phyloP scores from a whole-genome alignment of 2,888 invertebrate species.

The Ectemnius cavifrons region DNA sequence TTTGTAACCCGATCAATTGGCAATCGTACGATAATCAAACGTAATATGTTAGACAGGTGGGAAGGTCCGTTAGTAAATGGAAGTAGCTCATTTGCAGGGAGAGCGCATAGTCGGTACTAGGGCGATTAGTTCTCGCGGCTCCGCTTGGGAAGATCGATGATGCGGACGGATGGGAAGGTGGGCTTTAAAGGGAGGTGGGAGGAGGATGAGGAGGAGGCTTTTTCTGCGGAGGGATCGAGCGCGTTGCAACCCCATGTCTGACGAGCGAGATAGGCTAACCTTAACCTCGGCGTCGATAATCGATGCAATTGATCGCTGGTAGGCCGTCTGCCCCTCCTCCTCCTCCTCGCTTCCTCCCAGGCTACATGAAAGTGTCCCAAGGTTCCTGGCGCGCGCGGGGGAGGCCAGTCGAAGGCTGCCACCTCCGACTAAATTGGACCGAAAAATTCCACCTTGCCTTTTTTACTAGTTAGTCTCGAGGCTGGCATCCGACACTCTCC shows the following conservation, averaged over 20 bases:
- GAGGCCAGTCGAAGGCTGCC: constrained; percentile 56
- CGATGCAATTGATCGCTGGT: constrained; percentile 56
- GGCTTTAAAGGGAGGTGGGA: too few species aligned
- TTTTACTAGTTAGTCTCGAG: constrained; percentile 11
- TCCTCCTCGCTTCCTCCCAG: too few species aligned
- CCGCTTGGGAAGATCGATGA: too few species aligned
- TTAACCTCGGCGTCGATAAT: constrained; percentile 62
- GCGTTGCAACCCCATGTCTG: constrained; percentile 29
- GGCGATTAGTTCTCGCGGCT: too few species aligned
- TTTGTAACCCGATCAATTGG: too few species aligned
- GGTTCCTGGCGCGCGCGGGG: constrained; percentile 45
- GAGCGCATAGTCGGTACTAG: too few species aligned
- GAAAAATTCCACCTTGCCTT: constrained; percentile 35
- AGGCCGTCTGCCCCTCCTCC: constrained; percentile 12
- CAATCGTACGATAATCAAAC: too few species aligned
- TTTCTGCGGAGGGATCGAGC: constrained; percentile 19
- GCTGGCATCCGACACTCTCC: too few species aligned
- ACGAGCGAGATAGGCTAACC: constrained; percentile 45
- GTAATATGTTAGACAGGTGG: too few species aligned
- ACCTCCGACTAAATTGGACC: constrained; percentile 53
- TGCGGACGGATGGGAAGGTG: too few species aligned
- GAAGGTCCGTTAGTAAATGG: too few species aligned
- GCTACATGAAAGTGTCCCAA: constrained; percentile 59
- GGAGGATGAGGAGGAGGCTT: constrained; percentile 4
- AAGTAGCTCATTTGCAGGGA: too few species aligned